A percentile compares a stretch with the other conserved stretches of the same genome.
phyloP scores from a whole-genome alignment of 2,888 invertebrate genomes.

The Schizotus pectinicornis region DNA sequence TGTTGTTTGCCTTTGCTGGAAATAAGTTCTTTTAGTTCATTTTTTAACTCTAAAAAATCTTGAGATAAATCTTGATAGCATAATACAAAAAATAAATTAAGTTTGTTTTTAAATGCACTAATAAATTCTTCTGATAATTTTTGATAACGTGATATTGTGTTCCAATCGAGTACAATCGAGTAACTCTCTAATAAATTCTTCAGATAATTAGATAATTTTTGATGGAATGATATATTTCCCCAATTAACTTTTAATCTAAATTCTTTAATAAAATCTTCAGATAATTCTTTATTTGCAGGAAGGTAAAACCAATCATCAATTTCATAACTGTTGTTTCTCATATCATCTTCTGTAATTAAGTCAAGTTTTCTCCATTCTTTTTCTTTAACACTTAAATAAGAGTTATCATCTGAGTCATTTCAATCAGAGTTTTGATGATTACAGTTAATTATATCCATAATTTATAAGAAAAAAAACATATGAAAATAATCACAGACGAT shows the following conservation, averaged over 20 bases:
- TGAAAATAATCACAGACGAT: neutral
- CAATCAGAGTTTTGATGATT: conserved; percentile 3
- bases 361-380: conserved; percentile 9
- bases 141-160: conserved; percentile 9
- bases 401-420: conserved; percentile 4
- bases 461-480: neutral
- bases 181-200: conserved; percentile 7
- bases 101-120: neutral
- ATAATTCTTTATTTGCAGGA: conserved; percentile 17
- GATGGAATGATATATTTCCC: conserved; percentile 3
- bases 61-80: too few species aligned
- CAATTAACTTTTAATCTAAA: conserved; percentile 15
- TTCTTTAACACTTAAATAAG: neutral
- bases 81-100: too few species aligned
- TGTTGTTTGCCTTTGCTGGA: too few species aligned
- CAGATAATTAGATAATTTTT: conserved; percentile 9
- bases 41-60: too few species aligned
- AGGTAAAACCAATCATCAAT: conserved; percentile 16
- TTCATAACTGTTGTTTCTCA: conserved; percentile 13
- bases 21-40: too few species aligned
- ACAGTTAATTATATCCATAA: conserved; percentile 5
- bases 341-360: conserved; percentile 14
- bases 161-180: conserved; percentile 3
- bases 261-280: conserved; percentile 15
- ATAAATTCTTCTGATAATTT: conserved; percentile 12